Evolutionary conservation across 2,113 vertebrate genomes (phyloP).

Genomic region (Eulacestoma nigropectus): DNA sequence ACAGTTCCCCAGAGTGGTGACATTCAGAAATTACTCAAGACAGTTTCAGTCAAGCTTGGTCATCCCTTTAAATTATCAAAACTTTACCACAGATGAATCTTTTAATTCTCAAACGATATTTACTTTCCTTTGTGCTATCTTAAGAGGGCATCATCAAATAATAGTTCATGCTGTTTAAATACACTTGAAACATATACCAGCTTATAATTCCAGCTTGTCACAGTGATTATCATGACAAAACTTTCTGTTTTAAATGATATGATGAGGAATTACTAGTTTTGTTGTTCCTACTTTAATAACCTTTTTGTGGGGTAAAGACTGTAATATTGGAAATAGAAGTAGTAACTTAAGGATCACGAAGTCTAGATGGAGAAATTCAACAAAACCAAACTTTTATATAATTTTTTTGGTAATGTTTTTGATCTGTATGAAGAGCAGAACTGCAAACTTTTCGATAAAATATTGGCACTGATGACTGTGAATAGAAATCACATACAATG

Average conservation of each 20-base stretch:
- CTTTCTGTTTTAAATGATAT: neutral
- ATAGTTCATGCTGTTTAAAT: neutral
- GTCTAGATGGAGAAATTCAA: neutral
- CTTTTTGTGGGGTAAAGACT: neutral
- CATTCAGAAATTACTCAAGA: neutral
- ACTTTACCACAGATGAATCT: neutral
- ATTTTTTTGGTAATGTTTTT: neutral
- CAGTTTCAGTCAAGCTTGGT: neutral
- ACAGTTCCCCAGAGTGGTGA: neutral
- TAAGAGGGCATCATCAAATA: neutral
- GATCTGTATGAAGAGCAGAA: neutral
- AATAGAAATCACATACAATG: neutral
- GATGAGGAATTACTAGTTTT: neutral
- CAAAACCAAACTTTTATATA: neutral
- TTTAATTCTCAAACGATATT: neutral
- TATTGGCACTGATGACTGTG: neutral
- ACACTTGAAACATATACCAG: conserved; percentile 28
- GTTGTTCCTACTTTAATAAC: neutral
- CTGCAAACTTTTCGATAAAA: neutral
- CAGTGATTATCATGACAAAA: conserved; percentile 4
- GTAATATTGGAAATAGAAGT: neutral
- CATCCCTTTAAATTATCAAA: neutral
- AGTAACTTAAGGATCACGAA: neutral
- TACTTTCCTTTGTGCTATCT: neutral
- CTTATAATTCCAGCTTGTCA: conserved; percentile 41